A percentile compares a stretch with the other conserved stretches of the same genome.
Evolutionary conservation across 2,888 invertebrate genomes (phyloP).

Genomic region (Hydropsyche betteni): DNA sequence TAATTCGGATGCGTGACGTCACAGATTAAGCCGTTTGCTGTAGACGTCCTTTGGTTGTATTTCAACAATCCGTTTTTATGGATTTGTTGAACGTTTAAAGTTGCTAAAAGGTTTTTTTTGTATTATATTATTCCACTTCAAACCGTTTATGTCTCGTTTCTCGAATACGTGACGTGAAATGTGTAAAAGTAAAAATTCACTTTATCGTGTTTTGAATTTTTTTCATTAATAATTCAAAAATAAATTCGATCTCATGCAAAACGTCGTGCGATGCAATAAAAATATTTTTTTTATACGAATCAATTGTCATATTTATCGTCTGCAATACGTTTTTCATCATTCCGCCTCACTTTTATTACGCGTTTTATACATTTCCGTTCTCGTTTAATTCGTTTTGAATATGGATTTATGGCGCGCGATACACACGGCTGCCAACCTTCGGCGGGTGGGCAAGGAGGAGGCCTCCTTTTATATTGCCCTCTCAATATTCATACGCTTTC

Average conservation of each 20-base stretch:
- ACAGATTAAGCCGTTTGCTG: not conserved
- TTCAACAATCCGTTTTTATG: no score
- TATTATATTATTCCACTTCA: no score
- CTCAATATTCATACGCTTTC: slow-evolving; percentile 22
- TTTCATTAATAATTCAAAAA: no score
- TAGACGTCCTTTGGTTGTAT: no score
- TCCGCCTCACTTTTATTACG: not conserved
- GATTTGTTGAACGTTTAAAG: no score
- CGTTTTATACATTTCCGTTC: slow-evolving; percentile 1
- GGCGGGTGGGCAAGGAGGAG: not conserved
- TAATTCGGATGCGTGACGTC: not conserved
- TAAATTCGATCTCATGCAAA: no score
- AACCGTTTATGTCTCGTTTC: no score
- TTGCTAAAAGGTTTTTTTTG: no score
- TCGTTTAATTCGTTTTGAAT: slow-evolving; percentile 14
- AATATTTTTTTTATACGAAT: not conserved
- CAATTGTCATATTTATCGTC: slow-evolving; percentile 18
- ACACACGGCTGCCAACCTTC: not conserved
- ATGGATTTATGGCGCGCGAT: slow-evolving; percentile 14
- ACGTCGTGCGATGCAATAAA: no score
- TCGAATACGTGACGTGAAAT: no score
- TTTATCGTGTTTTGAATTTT: no score
- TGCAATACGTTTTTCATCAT: not conserved
- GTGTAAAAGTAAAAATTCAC: no score
- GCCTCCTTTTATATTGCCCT: slow-evolving; percentile 3